Evolutionary conservation across 92 coral and sea anemone species (phyloP).

Genomic region (Blastomussa wellsi): DNA sequence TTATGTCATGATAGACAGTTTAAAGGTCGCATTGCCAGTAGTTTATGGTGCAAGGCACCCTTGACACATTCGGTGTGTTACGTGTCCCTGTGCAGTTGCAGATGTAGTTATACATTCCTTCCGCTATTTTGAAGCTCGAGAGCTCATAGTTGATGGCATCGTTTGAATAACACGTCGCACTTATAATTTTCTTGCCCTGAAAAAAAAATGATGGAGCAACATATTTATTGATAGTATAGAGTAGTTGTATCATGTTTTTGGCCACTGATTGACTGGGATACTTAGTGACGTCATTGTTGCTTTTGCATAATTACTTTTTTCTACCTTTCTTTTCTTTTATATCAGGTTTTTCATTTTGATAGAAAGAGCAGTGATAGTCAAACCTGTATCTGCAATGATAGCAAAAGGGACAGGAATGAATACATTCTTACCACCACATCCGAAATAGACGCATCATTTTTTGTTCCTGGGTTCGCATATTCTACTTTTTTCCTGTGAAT

Average conservation of each 20-base stretch:
- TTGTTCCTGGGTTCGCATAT: no score
- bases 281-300: background rate
- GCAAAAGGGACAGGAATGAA: background rate
- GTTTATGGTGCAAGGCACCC: background rate
- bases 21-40: slow-evolving; percentile 37
- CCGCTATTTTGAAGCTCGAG: background rate
- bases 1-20: background rate
- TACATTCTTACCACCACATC: slow-evolving; percentile 1
- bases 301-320: no score
- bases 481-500: background rate
- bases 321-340: no score
- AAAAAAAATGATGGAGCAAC: background rate
- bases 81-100: slow-evolving; percentile 13
- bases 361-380: background rate
- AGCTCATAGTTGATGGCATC: slow-evolving; percentile 4
- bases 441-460: background rate
- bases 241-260: background rate
- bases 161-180: slow-evolving; percentile 26
- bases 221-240: no score
- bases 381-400: background rate
- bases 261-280: background rate
- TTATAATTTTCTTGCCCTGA: slow-evolving; percentile 26
- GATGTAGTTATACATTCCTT: background rate
- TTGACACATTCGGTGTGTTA: background rate
- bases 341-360: no score